Evolutionary conservation across 37 sponge, comb jelly and placozoan genomes (phyloP).

Genomic region (Cliona cf. orientalis): DNA sequence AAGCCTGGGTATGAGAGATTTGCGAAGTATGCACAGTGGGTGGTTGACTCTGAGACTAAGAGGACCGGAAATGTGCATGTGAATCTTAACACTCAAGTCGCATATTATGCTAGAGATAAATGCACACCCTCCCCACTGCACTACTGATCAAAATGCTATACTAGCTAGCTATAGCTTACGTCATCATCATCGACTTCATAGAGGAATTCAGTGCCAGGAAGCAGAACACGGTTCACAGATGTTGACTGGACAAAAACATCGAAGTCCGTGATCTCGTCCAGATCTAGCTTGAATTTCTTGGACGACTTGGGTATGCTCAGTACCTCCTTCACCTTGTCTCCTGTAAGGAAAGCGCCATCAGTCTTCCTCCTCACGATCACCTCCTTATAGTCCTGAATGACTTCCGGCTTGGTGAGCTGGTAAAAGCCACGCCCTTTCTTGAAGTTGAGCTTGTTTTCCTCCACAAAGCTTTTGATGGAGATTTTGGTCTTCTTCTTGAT

Average conservation of each 20-base stretch:
- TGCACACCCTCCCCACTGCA: too few species aligned
- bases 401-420: conserved; percentile 33
- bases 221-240: conserved; percentile 31
- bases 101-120: neutral
- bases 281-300: conserved; percentile 11
- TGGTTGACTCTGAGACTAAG: too few species aligned
- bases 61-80: too few species aligned
- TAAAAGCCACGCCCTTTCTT: conserved; percentile 40
- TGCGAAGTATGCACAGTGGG: too few species aligned
- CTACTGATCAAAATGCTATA: neutral
- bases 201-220: conserved; percentile 24
- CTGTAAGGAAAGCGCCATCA: conserved; percentile 6
- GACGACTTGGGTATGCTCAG: conserved; percentile 1
- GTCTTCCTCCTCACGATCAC: conserved; percentile 15
- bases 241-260: conserved; percentile 41
- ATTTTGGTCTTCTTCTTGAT: too few species aligned
- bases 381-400: conserved; percentile 42
- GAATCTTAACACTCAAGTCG: neutral
- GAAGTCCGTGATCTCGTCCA: conserved; percentile 2
- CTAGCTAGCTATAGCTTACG: neutral
- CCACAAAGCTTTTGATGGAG: conserved; percentile 27
- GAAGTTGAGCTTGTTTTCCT: neutral
- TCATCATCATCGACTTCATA: conserved; percentile 21
- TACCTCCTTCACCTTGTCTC: conserved; percentile 9
- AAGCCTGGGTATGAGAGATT: too few species aligned